Percentiles rank a stretch among this genome's conserved stretches.
phyloP scores from a whole-genome alignment of 2,113 vertebrate species.

The Nyctibius bracteatus region DNA sequence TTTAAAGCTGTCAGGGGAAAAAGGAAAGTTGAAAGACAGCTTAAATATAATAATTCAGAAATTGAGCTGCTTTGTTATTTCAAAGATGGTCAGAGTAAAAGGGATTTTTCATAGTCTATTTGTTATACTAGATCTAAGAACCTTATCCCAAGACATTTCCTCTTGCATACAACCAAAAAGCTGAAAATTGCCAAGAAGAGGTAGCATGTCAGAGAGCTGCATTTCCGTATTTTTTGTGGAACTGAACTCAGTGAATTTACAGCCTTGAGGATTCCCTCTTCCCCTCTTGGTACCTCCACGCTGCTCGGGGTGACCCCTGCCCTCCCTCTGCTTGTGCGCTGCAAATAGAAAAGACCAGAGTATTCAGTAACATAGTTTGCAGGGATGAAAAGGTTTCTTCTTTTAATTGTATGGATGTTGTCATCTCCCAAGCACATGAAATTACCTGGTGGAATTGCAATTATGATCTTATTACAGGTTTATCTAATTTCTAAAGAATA shows the following conservation, averaged over 20 bases:
- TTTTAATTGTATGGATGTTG: slow-evolving; percentile 23
- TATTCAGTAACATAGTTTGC: background rate
- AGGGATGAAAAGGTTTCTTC: slow-evolving; percentile 21
- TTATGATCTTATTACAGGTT: slow-evolving; percentile 44
- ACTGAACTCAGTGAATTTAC: background rate
- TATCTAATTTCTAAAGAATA: slow-evolving; percentile 54
- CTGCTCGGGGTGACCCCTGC: background rate
- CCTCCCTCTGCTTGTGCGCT: background rate
- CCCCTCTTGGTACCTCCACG: background rate
- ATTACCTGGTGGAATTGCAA: slow-evolving; percentile 38
- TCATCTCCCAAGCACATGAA: slow-evolving; percentile 35
- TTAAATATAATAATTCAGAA: slow-evolving; percentile 58
- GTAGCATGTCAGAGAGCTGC: background rate
- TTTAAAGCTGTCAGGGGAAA: slow-evolving; percentile 23
- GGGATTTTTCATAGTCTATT: slow-evolving; percentile 4
- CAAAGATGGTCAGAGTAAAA: slow-evolving; percentile 10
- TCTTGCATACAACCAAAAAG: background rate
- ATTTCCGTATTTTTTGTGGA: background rate
- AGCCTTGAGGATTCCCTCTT: slow-evolving; percentile 4
- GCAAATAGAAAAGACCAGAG: background rate
- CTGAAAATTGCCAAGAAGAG: background rate
- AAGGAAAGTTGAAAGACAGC: slow-evolving; percentile 57
- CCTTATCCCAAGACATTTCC: background rate
- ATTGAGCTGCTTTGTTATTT: slow-evolving; percentile 52
- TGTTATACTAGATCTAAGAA: background rate